A percentile compares a stretch with the other conserved stretches of the same genome.
Conservation (phyloP, 2,888 invertebrate species). For the Ametastegia equiseti region DNA sequence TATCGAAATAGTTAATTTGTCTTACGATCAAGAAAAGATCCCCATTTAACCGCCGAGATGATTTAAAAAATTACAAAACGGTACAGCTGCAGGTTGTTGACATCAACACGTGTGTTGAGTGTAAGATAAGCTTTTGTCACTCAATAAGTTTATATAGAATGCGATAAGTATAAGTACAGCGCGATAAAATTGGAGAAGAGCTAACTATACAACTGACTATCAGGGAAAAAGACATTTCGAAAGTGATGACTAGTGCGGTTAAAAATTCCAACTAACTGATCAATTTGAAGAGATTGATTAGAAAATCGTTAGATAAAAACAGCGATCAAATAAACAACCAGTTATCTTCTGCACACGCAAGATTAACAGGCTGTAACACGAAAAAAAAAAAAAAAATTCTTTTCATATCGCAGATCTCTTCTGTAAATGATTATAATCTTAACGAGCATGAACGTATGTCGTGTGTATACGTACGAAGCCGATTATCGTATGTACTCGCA, state of each 20-base stretch:
- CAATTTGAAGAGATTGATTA: not conserved
- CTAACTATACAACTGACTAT: not conserved
- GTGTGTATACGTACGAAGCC: no score
- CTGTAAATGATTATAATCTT: not conserved
- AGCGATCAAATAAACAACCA: not conserved
- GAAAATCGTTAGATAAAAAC: not conserved
- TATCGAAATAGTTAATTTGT: no score
- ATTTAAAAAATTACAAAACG: not conserved
- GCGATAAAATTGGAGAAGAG: not conserved
- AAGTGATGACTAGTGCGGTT: not conserved
- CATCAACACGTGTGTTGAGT: not conserved
- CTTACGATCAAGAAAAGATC: not conserved
- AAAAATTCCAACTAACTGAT: not conserved
- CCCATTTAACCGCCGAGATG: not conserved
- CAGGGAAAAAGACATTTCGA: not conserved
- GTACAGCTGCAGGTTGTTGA: not conserved
- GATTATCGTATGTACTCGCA: no score
- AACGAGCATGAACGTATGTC: no score
- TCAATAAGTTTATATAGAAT: slow-evolving; percentile 2
- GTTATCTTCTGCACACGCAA: not conserved
- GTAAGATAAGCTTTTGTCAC: not conserved
- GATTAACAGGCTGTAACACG: not conserved
- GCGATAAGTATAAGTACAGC: not conserved
- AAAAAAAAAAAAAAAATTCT: not conserved
- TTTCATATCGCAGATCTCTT: not conserved